Percentiles rank a stretch among this genome's conserved stretches.
phyloP scores from a whole-genome alignment of 1,140 invertebrate species.

The Drosophila hydei region DNA sequence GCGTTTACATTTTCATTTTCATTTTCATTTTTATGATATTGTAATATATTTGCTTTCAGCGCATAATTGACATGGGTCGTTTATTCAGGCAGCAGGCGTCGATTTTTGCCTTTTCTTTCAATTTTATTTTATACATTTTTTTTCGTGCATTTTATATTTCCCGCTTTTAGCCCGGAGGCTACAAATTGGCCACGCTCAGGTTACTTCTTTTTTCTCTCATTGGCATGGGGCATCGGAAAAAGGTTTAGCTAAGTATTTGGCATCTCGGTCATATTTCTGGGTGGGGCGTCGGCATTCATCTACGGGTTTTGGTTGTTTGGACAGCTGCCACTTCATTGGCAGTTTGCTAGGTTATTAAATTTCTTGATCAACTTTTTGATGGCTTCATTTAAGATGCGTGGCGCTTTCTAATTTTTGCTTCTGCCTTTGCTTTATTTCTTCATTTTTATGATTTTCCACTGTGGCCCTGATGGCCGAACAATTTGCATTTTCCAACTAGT shows the following conservation, averaged over 20 bases:
- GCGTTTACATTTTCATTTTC: conserved; percentile 66
- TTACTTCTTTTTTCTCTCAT: conserved; percentile 39
- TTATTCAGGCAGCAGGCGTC: conserved; percentile 64
- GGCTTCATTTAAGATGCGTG: conserved; percentile 57
- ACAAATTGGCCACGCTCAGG: conserved; percentile 74
- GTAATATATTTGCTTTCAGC: conserved; percentile 82
- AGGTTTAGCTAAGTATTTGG: conserved; percentile 66
- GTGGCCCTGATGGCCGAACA: conserved; percentile 23
- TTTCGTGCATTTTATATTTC: conserved; percentile 18
- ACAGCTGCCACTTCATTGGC: conserved; percentile 77
- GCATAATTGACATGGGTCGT: conserved; percentile 81
- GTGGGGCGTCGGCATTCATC: conserved; percentile 6
- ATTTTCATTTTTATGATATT: conserved; percentile 78
- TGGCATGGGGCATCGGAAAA: conserved; percentile 42
- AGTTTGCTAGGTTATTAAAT: conserved; percentile 69
- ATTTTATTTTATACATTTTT: conserved; percentile 18
- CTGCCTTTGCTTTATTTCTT: conserved; percentile 4
- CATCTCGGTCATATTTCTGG: conserved; percentile 3
- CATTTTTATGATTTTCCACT: conserved; percentile 32
- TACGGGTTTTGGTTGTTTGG: conserved; percentile 54
- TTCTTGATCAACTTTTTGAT: conserved; percentile 71
- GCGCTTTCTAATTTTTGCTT: neutral
- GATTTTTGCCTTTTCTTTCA: conserved; percentile 27
- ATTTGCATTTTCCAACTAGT: conserved; percentile 66
- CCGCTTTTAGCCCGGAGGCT: conserved; percentile 4